Conservation (phyloP, 92 coral and sea anemone species). For the Diadumene lineata region DNA sequence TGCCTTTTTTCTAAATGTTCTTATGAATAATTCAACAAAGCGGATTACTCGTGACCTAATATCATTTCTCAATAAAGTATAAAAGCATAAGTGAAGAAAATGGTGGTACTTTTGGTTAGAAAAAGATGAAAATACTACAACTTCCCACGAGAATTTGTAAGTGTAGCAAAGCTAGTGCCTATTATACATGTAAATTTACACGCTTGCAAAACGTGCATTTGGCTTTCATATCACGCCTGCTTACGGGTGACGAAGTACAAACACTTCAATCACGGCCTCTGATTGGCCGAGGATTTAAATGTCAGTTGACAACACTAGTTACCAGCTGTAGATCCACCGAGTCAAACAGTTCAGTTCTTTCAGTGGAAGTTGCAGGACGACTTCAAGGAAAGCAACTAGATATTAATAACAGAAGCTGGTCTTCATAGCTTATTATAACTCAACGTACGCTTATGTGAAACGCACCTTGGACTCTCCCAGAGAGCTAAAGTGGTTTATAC, state of each 20-base stretch:
- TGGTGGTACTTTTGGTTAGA: neutral
- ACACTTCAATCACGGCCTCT: constrained; percentile 51
- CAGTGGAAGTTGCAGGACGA: constrained; percentile 88
- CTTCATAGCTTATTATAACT: constrained; percentile 41
- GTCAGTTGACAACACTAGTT: constrained; percentile 51
- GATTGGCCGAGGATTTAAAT: constrained; percentile 79
- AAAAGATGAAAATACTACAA: neutral
- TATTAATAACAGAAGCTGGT: constrained; percentile 68
- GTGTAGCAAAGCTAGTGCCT: neutral
- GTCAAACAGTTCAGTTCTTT: constrained; percentile 60
- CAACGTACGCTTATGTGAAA: constrained; percentile 24
- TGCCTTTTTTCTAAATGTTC: neutral
- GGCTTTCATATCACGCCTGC: constrained; percentile 61
- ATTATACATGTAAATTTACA: constrained; percentile 4
- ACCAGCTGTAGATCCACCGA: constrained; percentile 86
- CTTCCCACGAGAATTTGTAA: neutral
- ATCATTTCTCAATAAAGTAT: neutral
- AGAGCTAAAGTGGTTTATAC: too few relatives aligned
- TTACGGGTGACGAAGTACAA: constrained; percentile 80
- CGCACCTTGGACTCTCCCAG: too few relatives aligned
- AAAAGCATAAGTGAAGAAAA: neutral
- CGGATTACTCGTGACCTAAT: neutral
- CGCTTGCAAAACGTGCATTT: constrained; percentile 61
- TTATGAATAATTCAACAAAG: neutral
- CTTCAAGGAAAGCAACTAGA: constrained; percentile 54